Percentiles rank a stretch among this genome's conserved stretches.
Evolutionary conservation across 2,113 vertebrate species (phyloP).

Genomic region (Sinocyclocheilus anshuiensis): DNA sequence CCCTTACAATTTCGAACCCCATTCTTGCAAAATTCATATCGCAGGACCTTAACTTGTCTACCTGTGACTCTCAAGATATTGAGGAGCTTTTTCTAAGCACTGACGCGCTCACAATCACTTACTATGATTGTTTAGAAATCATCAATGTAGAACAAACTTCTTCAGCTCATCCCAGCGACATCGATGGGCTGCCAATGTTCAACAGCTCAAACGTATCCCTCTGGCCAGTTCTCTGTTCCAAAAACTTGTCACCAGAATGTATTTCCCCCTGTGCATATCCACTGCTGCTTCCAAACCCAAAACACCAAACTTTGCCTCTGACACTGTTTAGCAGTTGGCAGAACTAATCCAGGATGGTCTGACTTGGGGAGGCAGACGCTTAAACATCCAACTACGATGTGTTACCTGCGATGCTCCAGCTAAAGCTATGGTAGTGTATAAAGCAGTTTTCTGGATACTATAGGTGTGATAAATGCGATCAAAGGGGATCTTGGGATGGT

Average conservation of each 20-base stretch:
- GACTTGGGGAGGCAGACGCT: too few species aligned
- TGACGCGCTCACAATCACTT: too few species aligned
- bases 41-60: too few species aligned
- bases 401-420: constrained; percentile 5
- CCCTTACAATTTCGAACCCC: too few species aligned
- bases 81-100: too few species aligned
- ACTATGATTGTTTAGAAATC: too few species aligned
- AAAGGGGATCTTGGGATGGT: neutral
- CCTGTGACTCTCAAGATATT: too few species aligned
- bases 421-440: neutral
- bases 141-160: too few species aligned
- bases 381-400: neutral
- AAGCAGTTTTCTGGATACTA: neutral
- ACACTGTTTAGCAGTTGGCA: neutral
- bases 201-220: neutral
- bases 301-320: neutral
- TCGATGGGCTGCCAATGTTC: neutral
- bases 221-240: neutral
- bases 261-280: neutral
- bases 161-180: too few species aligned
- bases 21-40: too few species aligned
- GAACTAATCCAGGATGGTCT: too few species aligned
- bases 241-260: neutral
- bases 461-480: neutral
- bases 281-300: neutral